Evolutionary conservation across 2,888 invertebrate genomes (phyloP).

Genomic region (Hipparchia sbordonii): DNA sequence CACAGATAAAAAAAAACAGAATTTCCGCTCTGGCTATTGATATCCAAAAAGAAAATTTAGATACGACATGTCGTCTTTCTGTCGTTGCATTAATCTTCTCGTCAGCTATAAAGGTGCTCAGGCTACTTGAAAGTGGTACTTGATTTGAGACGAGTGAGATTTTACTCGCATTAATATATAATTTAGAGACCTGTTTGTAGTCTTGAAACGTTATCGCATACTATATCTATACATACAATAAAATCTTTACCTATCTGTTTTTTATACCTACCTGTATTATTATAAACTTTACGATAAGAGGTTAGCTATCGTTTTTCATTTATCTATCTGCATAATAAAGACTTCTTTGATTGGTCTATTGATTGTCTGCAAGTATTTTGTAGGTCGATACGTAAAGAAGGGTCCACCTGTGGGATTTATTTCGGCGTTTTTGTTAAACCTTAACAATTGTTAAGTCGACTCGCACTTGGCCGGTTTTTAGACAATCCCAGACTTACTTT

Average conservation of each 20-base stretch:
- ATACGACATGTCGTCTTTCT: neutral
- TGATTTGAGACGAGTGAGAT: slow-evolving; percentile 31
- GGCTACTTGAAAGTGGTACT: slow-evolving; percentile 32
- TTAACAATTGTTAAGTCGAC: no score
- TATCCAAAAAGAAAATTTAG: neutral
- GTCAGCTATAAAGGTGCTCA: neutral
- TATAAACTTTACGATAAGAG: no score
- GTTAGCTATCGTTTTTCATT: no score
- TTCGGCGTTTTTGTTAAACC: no score
- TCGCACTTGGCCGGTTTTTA: no score
- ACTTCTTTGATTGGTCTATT: neutral
- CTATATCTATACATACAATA: slow-evolving; percentile 1
- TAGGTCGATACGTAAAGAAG: no score
- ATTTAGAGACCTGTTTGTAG: slow-evolving; percentile 26
- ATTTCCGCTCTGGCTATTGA: neutral
- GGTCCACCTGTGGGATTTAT: no score
- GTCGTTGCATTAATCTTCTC: slow-evolving; percentile 4
- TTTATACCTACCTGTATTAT: neutral
- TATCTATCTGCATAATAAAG: neutral
- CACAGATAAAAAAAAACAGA: neutral
- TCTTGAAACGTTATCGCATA: slow-evolving; percentile 24
- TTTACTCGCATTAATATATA: slow-evolving; percentile 28
- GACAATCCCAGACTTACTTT: no score
- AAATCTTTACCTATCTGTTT: neutral
- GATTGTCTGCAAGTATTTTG: neutral